Percentiles rank a stretch among this genome's conserved stretches.
phyloP scores from a whole-genome alignment of 2,888 invertebrate genomes.

The Linnaemya tessellans region DNA sequence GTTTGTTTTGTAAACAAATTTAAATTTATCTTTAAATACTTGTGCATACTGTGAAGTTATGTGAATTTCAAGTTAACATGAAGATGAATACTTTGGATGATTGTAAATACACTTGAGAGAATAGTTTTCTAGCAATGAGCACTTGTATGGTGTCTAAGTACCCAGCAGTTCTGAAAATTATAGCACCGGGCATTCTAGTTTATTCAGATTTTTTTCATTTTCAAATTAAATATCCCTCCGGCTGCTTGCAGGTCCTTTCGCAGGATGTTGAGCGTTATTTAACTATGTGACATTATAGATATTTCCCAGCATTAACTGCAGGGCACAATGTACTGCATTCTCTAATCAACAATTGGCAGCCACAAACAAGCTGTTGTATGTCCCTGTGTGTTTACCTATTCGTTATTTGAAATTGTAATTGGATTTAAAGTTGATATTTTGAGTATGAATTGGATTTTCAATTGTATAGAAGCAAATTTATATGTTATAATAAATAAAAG shows the following conservation, averaged over 20 bases:
- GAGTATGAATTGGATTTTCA: constrained; percentile 37
- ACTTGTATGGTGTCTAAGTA: not conserved
- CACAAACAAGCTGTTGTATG: constrained; percentile 4
- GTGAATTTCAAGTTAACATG: not conserved
- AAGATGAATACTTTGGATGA: constrained; percentile 2
- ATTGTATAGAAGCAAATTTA: not conserved
- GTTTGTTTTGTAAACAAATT: not conserved
- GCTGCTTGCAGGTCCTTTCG: not conserved
- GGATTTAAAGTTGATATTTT: constrained; percentile 59
- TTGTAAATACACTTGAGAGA: constrained; percentile 11
- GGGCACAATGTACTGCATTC: not conserved
- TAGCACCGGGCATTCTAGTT: no score
- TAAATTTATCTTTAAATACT: not conserved
- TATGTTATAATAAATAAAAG: no score
- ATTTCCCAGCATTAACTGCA: not conserved
- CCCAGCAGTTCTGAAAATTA: constrained; percentile 4
- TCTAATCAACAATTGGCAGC: constrained; percentile 9
- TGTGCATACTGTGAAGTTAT: not conserved
- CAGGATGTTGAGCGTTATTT: not conserved
- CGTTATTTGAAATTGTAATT: constrained; percentile 64
- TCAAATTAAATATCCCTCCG: no score
- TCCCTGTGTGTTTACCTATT: constrained; percentile 28
- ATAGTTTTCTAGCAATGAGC: not conserved
- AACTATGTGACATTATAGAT: not conserved
- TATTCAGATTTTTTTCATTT: no score